Percentiles rank a stretch among this genome's conserved stretches.
phyloP scores from a whole-genome alignment of 2,113 vertebrate species.

The Paramormyrops kingsleyae region DNA sequence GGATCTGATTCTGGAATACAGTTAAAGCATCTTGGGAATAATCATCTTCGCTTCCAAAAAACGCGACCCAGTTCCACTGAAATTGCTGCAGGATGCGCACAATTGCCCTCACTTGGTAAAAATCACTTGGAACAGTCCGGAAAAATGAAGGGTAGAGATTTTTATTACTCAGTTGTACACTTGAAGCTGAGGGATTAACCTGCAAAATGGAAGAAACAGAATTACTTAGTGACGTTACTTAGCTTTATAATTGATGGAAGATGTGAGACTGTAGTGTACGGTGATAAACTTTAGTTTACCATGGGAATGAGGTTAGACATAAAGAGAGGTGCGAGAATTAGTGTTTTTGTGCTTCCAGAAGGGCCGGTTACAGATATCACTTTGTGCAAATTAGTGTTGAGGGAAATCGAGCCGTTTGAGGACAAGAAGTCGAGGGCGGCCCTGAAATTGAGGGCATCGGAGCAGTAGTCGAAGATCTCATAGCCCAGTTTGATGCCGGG shows the following conservation, averaged over 20 bases:
- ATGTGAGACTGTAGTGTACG: background rate
- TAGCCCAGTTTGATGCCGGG: constrained; percentile 76
- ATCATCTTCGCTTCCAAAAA: constrained; percentile 23
- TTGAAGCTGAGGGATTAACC: constrained; percentile 67
- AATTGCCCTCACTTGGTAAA: constrained; percentile 29
- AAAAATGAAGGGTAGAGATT: constrained; percentile 38
- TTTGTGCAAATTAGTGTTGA: constrained; percentile 14
- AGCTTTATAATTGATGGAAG: background rate
- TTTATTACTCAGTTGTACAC: constrained; percentile 27
- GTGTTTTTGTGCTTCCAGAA: constrained; percentile 35
- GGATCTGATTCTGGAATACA: background rate
- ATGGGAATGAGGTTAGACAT: constrained; percentile 61
- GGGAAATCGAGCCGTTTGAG: constrained; percentile 28
- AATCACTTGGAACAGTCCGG: constrained; percentile 39
- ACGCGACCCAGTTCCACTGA: constrained; percentile 34
- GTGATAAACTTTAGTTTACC: constrained; percentile 48
- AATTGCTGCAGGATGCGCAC: constrained; percentile 27
- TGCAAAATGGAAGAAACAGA: constrained; percentile 35
- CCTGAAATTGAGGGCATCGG: constrained; percentile 43
- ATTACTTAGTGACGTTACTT: background rate
- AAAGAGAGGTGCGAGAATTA: constrained; percentile 55
- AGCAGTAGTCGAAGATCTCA: constrained; percentile 69
- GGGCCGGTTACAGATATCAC: constrained; percentile 61
- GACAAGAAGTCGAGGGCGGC: constrained; percentile 50
- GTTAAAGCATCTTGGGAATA: constrained; percentile 29